A percentile compares a stretch with the other conserved stretches of the same genome.
Conservation (phyloP, 1,140 invertebrate species). For the Nilaparvata lugens region DNA sequence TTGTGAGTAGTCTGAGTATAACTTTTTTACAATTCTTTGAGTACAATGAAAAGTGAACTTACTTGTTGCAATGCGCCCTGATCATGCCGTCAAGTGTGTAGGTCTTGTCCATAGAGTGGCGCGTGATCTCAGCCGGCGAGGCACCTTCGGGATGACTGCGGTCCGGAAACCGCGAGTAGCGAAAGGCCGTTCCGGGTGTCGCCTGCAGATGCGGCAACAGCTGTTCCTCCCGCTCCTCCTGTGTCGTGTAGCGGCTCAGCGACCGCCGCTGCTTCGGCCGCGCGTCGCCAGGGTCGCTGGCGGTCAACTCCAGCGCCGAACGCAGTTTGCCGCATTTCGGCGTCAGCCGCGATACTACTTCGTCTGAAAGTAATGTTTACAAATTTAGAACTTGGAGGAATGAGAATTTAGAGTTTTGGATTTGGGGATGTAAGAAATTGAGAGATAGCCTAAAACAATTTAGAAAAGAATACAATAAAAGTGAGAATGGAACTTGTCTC, state of each 20-base stretch:
- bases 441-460: no score
- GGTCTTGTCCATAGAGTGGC: conserved; percentile 75
- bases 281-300: no score
- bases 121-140: conserved; percentile 72
- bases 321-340: conserved; percentile 52
- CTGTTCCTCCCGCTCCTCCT: conserved; percentile 55
- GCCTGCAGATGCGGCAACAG: conserved; percentile 75
- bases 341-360: conserved; percentile 41
- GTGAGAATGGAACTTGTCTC: no score
- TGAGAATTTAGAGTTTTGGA: no score
- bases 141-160: conserved; percentile 66
- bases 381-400: no score
- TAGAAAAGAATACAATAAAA: no score
- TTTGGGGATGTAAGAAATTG: no score
- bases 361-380: conserved; percentile 31
- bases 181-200: conserved; percentile 64
- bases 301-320: conserved; percentile 60
- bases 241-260: conserved; percentile 35
- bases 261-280: conserved; percentile 23
- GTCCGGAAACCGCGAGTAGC: conserved; percentile 68
- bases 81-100: conserved; percentile 63
- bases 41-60: no score
- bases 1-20: no score
- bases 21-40: no score
- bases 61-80: conserved; percentile 26